These are phyloP conservation scores for Zapornia atra DNA, from an alignment of 2,113 vertebrate genomes.

Conservation along the genomic window DNA sequence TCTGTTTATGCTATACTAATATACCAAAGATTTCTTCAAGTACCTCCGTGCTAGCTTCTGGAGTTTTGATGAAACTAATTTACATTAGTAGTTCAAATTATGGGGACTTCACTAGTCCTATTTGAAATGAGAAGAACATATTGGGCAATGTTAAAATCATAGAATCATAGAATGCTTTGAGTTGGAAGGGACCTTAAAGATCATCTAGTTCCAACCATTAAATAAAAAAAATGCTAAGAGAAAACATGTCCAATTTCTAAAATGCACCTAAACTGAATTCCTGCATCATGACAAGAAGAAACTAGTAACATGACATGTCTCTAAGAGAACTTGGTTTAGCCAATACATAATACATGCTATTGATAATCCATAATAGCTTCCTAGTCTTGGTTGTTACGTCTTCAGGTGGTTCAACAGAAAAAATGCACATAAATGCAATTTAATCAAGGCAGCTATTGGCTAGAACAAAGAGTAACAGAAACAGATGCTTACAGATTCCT, in stretches of 20 bases:
- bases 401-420: background rate
- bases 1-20: background rate
- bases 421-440: slow-evolving; percentile 23
- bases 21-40: background rate
- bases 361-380: background rate
- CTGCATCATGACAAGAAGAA: background rate
- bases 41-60: background rate
- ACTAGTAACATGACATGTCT: background rate
- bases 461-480: background rate
- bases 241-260: background rate
- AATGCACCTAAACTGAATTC: background rate
- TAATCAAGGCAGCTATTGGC: background rate
- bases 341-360: background rate
- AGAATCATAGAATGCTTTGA: no score
- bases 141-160: background rate
- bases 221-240: background rate
- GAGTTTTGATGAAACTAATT: background rate
- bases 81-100: background rate
- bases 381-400: background rate
- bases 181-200: no score
- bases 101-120: background rate
- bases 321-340: background rate
- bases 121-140: background rate
- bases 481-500: background rate
- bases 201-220: no score